Evolutionary conservation across 2,113 vertebrate species (phyloP).

Genomic region (Perognathus longimembris): DNA sequence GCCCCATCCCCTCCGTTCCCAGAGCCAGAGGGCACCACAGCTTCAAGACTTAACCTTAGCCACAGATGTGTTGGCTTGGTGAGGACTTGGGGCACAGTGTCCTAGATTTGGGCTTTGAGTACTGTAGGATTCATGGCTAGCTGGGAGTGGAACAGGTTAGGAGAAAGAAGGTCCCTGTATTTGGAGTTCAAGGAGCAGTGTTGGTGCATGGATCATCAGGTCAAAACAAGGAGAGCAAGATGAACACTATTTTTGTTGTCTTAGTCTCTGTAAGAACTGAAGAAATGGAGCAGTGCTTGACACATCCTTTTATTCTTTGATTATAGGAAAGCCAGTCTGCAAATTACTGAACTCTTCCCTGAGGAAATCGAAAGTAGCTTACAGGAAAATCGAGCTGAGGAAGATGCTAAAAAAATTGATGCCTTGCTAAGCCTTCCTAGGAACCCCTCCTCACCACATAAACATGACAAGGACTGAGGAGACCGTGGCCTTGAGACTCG

Average conservation of each 20-base stretch:
- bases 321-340: conserved; percentile 83
- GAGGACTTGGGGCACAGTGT: background rate
- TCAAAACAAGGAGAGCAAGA: background rate
- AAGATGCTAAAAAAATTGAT: conserved; percentile 65
- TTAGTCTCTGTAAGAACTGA: conserved; percentile 4
- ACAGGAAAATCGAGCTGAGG: conserved; percentile 46
- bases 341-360: conserved; percentile 75
- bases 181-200: background rate
- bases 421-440: conserved; percentile 74
- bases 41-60: background rate
- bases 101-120: background rate
- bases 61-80: background rate
- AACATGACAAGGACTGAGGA: conserved; percentile 56
- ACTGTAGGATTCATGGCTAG: background rate
- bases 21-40: background rate
- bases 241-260: background rate
- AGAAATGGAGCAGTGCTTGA: conserved; percentile 23
- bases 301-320: background rate
- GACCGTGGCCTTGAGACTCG: conserved; percentile 36
- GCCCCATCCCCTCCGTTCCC: background rate
- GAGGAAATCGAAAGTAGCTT: conserved; percentile 65
- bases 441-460: conserved; percentile 64
- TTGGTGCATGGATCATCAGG: background rate
- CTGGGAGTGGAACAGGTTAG: background rate
- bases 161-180: background rate